Conservation (phyloP, 1,140 invertebrate species). For the Pseudomyrmex sp. region DNA sequence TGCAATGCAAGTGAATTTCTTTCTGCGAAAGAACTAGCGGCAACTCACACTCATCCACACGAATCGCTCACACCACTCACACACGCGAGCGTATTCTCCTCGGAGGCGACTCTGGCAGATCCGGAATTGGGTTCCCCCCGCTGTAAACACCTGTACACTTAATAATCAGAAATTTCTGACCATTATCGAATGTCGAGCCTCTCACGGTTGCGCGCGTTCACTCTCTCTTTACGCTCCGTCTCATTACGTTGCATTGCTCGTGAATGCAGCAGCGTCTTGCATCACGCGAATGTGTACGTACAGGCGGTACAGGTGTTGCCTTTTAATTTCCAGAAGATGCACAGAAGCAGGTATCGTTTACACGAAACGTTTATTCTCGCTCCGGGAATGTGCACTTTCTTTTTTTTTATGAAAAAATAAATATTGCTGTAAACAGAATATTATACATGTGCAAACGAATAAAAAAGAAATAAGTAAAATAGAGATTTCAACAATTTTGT, state of each 20-base stretch:
- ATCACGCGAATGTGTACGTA: conserved; percentile 47
- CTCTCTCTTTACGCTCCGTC: conserved; percentile 24
- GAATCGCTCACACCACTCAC: neutral
- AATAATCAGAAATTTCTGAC: conserved; percentile 60
- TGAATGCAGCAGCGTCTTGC: conserved; percentile 35
- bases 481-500: no score
- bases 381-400: conserved; percentile 53
- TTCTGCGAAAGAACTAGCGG: conserved; percentile 14
- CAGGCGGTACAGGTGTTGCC: conserved; percentile 76
- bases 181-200: conserved; percentile 23
- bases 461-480: neutral
- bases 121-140: conserved; percentile 51
- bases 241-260: conserved; percentile 52
- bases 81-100: conserved; percentile 24
- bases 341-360: conserved; percentile 72
- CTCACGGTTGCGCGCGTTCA: conserved; percentile 17
- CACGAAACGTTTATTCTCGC: conserved; percentile 59
- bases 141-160: conserved; percentile 65
- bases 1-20: conserved; percentile 44
- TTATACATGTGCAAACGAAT: neutral
- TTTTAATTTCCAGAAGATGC: conserved; percentile 70
- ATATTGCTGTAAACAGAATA: neutral
- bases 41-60: neutral
- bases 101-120: conserved; percentile 35
- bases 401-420: conserved; percentile 29